Evolutionary conservation across 1,140 invertebrate genomes (phyloP), one percentile per base, ranked within the genome.

Genomic region (Zophobas morio): DNA sequence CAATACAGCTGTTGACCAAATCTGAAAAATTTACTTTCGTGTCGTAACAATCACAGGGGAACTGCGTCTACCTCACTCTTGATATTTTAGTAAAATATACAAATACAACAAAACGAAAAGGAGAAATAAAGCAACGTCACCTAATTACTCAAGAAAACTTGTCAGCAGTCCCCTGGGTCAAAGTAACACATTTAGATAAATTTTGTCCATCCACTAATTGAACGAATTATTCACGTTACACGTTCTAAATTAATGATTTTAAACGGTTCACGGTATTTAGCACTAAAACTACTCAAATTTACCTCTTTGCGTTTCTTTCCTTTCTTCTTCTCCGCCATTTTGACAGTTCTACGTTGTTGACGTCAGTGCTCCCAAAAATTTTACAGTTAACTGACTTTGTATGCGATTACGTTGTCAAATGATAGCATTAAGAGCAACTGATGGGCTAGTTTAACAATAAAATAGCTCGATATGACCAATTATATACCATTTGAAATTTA

Each of bases 251-350:
- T 35, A 40, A 5, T 4, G 2, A 6, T 37, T 60, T n/a, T 20
- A 36, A 57, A 57, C 33, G n/a, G 6, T 20, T 49, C 37, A 40
- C 35, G n/a, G n/a, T 33, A 63, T 42, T 73, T 77, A 54, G 32
- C 39, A 47, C 60, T 2, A 57, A 71, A 77, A 53, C 37, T 66
- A 79, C 3, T 57, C 70, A 53, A 51, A 87, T 88, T 89, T 89
- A 93, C 93, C 86, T 93, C 92, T 90, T 93, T 93, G 77, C 92
- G 92, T 82, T 92, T 94, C 86, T 90, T 91, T 83, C 89, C 90
- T 90, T 92, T 93, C 85, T 90, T 90, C 85, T 93, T 93, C 81
- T 94, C 93, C 87, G 92, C 92, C 92, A 94, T 94, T 84, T 88
- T 91, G 87, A 84, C 60, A 66, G 60, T n/a, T 57, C 60, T 40